A percentile compares a stretch with the other conserved stretches of the same genome.
These are phyloP conservation scores for Heliconius hewitsoni DNA, from an alignment of 1,140 invertebrate species.

Conservation along the genomic window DNA sequence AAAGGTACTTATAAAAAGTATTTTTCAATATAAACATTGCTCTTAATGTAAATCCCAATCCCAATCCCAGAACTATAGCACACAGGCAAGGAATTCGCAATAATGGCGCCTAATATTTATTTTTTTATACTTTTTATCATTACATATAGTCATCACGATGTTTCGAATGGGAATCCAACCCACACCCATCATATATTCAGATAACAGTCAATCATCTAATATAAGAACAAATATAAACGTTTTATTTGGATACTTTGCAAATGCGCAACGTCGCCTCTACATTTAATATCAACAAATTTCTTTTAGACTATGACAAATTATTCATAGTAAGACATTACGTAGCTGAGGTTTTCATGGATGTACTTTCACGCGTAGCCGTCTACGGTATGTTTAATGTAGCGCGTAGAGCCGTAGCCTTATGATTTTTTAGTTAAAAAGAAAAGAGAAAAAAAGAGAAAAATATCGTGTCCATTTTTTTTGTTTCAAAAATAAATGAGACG, in stretches of 20 bases:
- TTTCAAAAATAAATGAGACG: too few relatives aligned
- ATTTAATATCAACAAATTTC: not conserved
- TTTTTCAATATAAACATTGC: too few relatives aligned
- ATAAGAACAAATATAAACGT: not conserved
- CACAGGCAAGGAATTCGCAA: too few relatives aligned
- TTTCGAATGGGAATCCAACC: not conserved
- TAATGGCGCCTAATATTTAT: too few relatives aligned
- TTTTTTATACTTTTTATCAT: not conserved
- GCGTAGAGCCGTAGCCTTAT: slow-evolving; percentile 57
- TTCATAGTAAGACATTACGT: slow-evolving; percentile 20
- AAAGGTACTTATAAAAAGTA: too few relatives aligned
- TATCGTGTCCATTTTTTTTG: too few relatives aligned
- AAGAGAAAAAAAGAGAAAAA: not conserved
- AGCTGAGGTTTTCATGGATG: slow-evolving; percentile 52
- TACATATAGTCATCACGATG: not conserved
- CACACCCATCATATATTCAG: not conserved
- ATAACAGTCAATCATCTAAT: too few relatives aligned
- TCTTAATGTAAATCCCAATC: too few relatives aligned
- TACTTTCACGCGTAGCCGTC: slow-evolving; percentile 58
- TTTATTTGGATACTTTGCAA: not conserved
- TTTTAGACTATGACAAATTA: not conserved
- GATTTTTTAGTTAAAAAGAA: not conserved
- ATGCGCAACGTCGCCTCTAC: not conserved
- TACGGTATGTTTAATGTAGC: slow-evolving; percentile 56
- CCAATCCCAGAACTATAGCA: too few relatives aligned